Percentiles rank a stretch among this genome's conserved stretches.
Conservation (phyloP, 2,888 invertebrate species). For the Drosophila neutralis region DNA sequence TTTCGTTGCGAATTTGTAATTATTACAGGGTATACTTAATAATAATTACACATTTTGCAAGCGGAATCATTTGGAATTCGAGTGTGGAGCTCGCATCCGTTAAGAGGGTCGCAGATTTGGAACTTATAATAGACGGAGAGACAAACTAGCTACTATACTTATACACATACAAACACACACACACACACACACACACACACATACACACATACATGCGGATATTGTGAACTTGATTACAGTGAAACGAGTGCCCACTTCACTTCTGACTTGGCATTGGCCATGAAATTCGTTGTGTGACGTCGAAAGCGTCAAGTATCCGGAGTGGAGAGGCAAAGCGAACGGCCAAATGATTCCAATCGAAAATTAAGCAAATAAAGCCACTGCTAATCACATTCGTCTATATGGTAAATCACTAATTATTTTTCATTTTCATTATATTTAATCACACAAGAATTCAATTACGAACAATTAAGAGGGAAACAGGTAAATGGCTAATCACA, state of each 20-base stretch:
- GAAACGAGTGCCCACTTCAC: conserved; percentile 61
- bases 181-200: not conserved
- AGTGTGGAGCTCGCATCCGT: conserved; percentile 2
- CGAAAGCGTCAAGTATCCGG: conserved; percentile 44
- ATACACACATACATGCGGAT: not conserved
- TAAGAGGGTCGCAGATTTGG: not conserved
- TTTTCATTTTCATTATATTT: too few species aligned
- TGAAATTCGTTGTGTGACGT: conserved; percentile 69
- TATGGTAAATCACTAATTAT: not conserved
- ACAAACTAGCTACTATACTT: not conserved
- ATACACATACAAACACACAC: not conserved
- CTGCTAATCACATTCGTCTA: not conserved
- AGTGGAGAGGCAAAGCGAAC: conserved; percentile 20
- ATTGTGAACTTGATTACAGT: conserved; percentile 39
- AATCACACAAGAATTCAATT: not conserved
- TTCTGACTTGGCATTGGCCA: conserved; percentile 73
- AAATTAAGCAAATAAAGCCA: conserved; percentile 4
- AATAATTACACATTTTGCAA: not conserved
- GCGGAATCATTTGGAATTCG: not conserved
- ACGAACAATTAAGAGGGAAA: not conserved
- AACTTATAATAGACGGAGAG: conserved; percentile 1
- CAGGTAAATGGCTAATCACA: not conserved
- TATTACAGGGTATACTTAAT: not conserved
- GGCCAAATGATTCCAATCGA: conserved; percentile 10
- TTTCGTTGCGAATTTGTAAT: not conserved